Evolutionary conservation across 2,888 invertebrate species (phyloP), one percentile per base, ranked within the genome.

Genomic region (Spicauda simplicius): DNA sequence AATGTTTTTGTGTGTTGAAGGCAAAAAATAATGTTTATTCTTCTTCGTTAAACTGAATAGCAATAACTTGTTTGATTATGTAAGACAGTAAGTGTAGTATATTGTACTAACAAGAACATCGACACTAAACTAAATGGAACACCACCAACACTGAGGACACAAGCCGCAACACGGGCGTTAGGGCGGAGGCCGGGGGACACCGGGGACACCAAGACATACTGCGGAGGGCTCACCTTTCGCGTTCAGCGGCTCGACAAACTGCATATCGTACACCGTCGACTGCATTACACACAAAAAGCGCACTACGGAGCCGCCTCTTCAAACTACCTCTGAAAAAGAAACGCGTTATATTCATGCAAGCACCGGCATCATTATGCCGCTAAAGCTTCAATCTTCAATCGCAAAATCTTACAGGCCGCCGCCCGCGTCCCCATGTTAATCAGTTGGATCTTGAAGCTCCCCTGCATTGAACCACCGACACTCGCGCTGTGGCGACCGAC

Each of bases 361-460:
- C 86, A 79, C 72, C 73, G 75, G 73, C 77, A 66, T 69, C 69
- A 60, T 30, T 58, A 25, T 68, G 71, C 61, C 61, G 20, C 60
- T 67, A 67, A 71, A 74, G 71, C 60, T 68, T 73, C 68, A 57
- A 72, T 73, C 71, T 68, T 64, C 25, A 67, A 67, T 70, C 61
- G 41, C 72, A 70, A 73, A 72, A 73, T 80, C 97, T 97, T 95
- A 98, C 98, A 98, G 88, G 97, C 97, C 87, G 97, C 98, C 87
- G 97, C 97, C 94, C 97, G 95, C 79, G 98, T 98, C 91, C 97
- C 98, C 98, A 98, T 98, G 92, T 96, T 96, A 91, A 95, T 95
- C 81, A 95, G 94, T 86, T 95, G 95, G 81, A 95, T 95, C 93
- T 94, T 95, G 91, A 95, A 95, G 88, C 95, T 95, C 90, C 95